Percentiles rank a stretch among this genome's conserved stretches.
Evolutionary conservation across 2,888 invertebrate genomes (phyloP).

Genomic region (Globia sparganii): DNA sequence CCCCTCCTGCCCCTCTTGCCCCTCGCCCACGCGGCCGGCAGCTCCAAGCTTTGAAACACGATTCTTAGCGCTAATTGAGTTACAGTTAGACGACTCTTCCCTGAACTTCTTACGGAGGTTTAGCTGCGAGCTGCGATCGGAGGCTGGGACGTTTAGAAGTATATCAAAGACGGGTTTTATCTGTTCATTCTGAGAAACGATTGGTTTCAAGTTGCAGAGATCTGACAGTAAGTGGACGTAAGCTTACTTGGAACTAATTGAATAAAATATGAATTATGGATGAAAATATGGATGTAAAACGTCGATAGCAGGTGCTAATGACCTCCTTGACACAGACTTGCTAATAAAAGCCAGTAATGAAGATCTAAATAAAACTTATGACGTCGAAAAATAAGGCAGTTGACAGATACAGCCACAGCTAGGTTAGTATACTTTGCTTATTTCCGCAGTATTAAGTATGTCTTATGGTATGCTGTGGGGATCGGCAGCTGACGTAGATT

Average conservation of each 20-base stretch:
- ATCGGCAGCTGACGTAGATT: no score
- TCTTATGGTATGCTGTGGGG: no score
- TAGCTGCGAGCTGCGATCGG: constrained; percentile 9
- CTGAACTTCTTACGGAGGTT: constrained; percentile 32
- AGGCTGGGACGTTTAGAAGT: neutral
- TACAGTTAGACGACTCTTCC: constrained; percentile 47
- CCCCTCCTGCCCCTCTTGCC: neutral
- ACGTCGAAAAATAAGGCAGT: no score
- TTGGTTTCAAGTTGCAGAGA: neutral
- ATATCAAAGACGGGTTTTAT: neutral
- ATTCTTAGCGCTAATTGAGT: constrained; percentile 57
- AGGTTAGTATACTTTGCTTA: no score
- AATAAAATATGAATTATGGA: constrained; percentile 3
- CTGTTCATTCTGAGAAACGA: neutral
- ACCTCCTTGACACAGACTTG: neutral
- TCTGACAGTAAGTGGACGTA: neutral
- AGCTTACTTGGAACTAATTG: neutral
- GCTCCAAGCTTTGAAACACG: constrained; percentile 51
- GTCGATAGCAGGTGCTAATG: constrained; percentile 3
- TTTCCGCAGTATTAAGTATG: no score
- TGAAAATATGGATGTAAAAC: constrained; percentile 1
- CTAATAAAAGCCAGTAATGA: no score
- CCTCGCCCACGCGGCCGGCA: neutral
- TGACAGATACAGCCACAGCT: no score
- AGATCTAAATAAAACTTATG: no score